Base-by-base conservation (phyloP, 37 sponge, comb jelly and placozoan species). In the Halisarca cf. caerulea region DNA sequence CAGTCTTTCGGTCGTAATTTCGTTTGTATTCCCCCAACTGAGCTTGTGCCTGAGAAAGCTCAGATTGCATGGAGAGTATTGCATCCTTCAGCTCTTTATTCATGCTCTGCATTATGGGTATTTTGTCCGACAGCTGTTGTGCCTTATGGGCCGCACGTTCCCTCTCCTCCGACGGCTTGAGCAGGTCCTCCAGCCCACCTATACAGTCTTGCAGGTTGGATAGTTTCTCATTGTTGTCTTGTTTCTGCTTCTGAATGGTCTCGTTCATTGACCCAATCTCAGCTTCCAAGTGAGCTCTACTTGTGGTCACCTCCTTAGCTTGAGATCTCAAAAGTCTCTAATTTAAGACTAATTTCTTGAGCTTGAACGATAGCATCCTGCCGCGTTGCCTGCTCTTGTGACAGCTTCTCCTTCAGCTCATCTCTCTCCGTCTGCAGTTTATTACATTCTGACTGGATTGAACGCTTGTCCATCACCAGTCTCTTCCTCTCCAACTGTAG, bases 381-480 rank as follows among this genome's bases (percentile, higher is more conserved):
- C 77, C 77, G 42, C 5, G 77, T 44, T 2, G 36, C 20, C 77
- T 74, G 77, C 25, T 74, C 77, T 18, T 44, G 41, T 36, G 38
- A 21, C 44, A 74, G 77, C 41, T 40, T 51, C 80, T 80, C 59
- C 38, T 27, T 25, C 80, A 80, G 57, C 34, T 80, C 59, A 5
- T 58, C 58, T 3, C 59, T 1, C 51, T 80, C 66, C 5, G 82
- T 58, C 83, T 80, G 72, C 17, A 88, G 79, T 32, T 43, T 45
- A 60, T 91, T 79, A 78, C 82, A 77, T 59, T 88, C 82, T 24
- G 58, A 74, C 4, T 85, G n/a, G 25, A 85, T 85, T 7, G 8
- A 51, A 28, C 88, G 73, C 39, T 88, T 84, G 70, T 91, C 92
- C 3, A 17, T 15, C 7, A 64, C 39, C 53, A 91, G 70, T 35